Evolutionary conservation across 2,888 invertebrate species (phyloP).

Genomic region (Parnassius orleans): DNA sequence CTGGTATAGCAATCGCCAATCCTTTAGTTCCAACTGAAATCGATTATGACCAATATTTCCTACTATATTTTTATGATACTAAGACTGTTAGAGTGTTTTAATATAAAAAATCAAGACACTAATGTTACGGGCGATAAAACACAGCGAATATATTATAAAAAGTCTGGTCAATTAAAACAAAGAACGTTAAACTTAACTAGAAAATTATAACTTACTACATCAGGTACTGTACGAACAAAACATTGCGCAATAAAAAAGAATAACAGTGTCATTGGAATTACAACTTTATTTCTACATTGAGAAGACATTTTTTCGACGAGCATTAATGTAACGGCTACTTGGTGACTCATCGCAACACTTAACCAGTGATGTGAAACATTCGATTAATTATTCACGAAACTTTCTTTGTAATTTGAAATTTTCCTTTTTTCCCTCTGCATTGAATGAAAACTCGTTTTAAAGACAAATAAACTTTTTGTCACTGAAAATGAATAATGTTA

Average conservation of each 20-base stretch:
- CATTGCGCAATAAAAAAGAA: slow-evolving; percentile 27
- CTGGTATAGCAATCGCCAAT: too few species aligned
- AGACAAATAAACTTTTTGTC: slow-evolving; percentile 20
- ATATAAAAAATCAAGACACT: slow-evolving; percentile 2
- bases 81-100: too few species aligned
- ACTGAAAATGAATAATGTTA: slow-evolving; percentile 18
- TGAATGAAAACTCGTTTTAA: slow-evolving; percentile 20
- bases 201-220: slow-evolving; percentile 24
- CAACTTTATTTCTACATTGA: not conserved
- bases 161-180: slow-evolving; percentile 5
- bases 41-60: too few species aligned
- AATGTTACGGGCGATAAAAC: not conserved
- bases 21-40: too few species aligned
- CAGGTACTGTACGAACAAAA: slow-evolving; percentile 19
- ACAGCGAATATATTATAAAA: not conserved
- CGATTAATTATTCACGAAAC: slow-evolving; percentile 32
- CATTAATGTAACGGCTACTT: slow-evolving; percentile 33
- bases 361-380: slow-evolving; percentile 33
- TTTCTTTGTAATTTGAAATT: slow-evolving; percentile 28
- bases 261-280: slow-evolving; percentile 30
- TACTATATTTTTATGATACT: too few species aligned
- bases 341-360: slow-evolving; percentile 50
- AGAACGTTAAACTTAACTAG: slow-evolving; percentile 20
- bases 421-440: slow-evolving; percentile 17
- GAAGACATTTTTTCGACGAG: not conserved